Conservation (phyloP, 2,888 invertebrate genomes). For the Acanthosepion esculentum region DNA sequence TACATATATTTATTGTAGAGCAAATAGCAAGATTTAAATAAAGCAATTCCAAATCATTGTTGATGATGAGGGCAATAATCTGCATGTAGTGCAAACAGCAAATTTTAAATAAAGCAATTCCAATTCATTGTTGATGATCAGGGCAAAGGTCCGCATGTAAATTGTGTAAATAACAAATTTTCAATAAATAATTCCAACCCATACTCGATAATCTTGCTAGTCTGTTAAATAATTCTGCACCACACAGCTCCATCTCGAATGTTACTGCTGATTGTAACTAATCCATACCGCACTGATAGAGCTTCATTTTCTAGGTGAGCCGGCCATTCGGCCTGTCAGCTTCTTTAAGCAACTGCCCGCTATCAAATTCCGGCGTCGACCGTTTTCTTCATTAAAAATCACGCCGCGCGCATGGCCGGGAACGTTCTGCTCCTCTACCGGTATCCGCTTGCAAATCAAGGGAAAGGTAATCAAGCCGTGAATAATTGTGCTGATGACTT, state of each 20-base stretch:
- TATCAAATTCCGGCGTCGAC: neutral
- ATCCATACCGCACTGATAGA: neutral
- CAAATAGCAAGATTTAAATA: too few relatives aligned
- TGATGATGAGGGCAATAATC: too few relatives aligned
- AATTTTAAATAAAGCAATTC: too few relatives aligned
- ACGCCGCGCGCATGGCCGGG: neutral
- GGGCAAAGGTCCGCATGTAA: too few relatives aligned
- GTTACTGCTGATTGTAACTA: neutral
- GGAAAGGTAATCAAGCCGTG: neutral
- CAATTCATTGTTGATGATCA: too few relatives aligned
- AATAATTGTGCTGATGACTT: neutral
- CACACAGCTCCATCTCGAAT: too few relatives aligned
- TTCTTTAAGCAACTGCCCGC: neutral
- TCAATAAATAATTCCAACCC: neutral
- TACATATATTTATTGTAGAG: too few relatives aligned
- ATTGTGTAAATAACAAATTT: neutral
- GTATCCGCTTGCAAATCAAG: neutral
- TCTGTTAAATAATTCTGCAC: neutral
- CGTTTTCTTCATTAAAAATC: neutral
- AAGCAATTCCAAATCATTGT: too few relatives aligned
- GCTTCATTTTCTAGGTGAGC: neutral
- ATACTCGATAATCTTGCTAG: neutral
- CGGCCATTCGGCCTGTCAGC: neutral
- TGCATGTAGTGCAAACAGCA: too few relatives aligned
- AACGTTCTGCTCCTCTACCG: neutral